Evolutionary conservation across 2,797 vertebrate genomes (phyloP).

Genomic region (Heteromormyrus szaboi): DNA sequence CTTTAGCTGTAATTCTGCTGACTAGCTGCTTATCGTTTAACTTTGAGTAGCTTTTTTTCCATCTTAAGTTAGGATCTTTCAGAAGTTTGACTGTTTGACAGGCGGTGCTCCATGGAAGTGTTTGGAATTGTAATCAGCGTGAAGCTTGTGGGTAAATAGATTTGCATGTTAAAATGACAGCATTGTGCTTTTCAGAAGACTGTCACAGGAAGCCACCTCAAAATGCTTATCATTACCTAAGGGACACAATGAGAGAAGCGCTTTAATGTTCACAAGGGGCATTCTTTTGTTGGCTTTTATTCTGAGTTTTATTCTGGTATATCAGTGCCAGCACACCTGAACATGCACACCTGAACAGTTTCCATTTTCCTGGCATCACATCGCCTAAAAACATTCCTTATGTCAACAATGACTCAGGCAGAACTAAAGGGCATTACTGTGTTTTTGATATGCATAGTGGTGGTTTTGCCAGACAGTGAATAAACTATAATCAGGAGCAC

Average conservation of each 20-base stretch:
- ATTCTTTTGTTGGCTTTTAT: neutral
- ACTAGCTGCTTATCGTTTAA: neutral
- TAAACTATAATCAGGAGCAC: neutral
- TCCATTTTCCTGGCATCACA: neutral
- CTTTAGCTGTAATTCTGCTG: neutral
- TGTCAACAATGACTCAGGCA: neutral
- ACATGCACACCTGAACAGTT: neutral
- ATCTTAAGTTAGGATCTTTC: neutral
- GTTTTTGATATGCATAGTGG: neutral
- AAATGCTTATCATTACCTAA: neutral
- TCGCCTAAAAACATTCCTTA: neutral
- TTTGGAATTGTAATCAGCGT: neutral
- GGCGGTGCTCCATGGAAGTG: neutral
- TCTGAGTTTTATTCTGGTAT: neutral
- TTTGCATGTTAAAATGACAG: neutral
- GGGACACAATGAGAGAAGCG: neutral
- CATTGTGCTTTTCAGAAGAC: neutral
- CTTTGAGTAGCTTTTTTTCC: neutral
- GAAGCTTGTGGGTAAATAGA: neutral
- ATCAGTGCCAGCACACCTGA: neutral
- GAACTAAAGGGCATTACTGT: neutral
- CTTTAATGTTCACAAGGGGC: neutral
- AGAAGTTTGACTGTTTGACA: neutral
- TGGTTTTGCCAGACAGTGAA: neutral
- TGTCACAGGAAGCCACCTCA: neutral